phyloP scores from a whole-genome alignment of 2,797 vertebrate species.

The Cuniculus paca region DNA sequence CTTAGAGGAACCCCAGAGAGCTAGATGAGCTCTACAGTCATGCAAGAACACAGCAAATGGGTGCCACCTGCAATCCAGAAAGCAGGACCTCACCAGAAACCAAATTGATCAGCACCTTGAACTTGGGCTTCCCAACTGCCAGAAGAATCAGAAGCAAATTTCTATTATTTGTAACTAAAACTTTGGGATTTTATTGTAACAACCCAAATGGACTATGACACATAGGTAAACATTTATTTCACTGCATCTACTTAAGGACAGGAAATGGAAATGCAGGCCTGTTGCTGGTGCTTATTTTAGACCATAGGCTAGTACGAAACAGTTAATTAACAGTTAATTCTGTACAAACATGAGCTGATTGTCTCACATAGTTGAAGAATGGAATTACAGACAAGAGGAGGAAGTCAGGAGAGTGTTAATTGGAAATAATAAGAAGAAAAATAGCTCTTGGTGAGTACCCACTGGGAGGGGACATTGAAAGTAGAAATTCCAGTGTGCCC shows the following conservation, averaged over 20 bases:
- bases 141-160: background rate
- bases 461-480: background rate
- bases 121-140: background rate
- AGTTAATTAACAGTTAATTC: background rate
- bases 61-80: background rate
- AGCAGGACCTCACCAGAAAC: background rate
- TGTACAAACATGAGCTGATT: background rate
- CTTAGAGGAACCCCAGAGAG: background rate
- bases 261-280: background rate
- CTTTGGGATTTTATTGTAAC: background rate
- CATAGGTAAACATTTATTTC: background rate
- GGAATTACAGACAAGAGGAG: background rate
- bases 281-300: background rate
- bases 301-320: background rate
- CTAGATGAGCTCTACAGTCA: background rate
- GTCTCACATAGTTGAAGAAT: background rate
- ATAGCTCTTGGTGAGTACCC: background rate
- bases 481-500: background rate
- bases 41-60: background rate
- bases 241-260: background rate
- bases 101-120: no score
- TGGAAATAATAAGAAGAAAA: background rate
- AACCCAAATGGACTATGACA: background rate
- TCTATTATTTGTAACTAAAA: background rate
- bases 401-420: background rate